These are phyloP conservation scores for Percopsis omiscomaycus DNA, from an alignment of 2,797 vertebrate species.

Conservation along the genomic window DNA sequence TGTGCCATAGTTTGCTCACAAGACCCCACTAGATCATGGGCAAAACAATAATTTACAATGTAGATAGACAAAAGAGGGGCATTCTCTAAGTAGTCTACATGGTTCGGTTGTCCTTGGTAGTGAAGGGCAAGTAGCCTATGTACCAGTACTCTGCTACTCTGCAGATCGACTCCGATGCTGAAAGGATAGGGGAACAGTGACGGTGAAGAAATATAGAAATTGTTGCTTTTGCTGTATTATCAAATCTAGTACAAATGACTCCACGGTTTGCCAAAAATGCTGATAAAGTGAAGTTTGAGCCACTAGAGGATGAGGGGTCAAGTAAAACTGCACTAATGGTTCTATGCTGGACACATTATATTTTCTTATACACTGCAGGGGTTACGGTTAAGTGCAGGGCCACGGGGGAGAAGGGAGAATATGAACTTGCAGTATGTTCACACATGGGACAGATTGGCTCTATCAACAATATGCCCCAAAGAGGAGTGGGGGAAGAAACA, in stretches of 20 bases:
- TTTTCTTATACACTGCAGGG: conserved; percentile 24
- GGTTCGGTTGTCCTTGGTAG: conserved; percentile 64
- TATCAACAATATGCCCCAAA: conserved; percentile 55
- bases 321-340: conserved; percentile 46
- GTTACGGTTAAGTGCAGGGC: conserved; percentile 25
- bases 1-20: conserved; percentile 61
- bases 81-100: conserved; percentile 51
- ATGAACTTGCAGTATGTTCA: conserved; percentile 83
- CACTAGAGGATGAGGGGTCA: conserved; percentile 34
- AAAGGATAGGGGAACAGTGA: conserved; percentile 26
- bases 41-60: conserved; percentile 83
- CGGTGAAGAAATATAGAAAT: conserved; percentile 9
- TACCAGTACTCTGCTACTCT: conserved; percentile 50
- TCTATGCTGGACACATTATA: conserved; percentile 30
- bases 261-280: conserved; percentile 30
- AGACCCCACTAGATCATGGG: conserved; percentile 53
- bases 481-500: conserved; percentile 40
- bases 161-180: conserved; percentile 44
- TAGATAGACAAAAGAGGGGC: conserved; percentile 67
- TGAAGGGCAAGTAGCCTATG: conserved; percentile 52
- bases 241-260: conserved; percentile 27
- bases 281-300: conserved; percentile 38
- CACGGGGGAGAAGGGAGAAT: conserved; percentile 52
- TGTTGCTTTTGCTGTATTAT: conserved; percentile 44
- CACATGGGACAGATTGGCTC: conserved; percentile 76